These are phyloP conservation scores for Ciconia boyciana DNA, from an alignment of 2,113 vertebrate genomes.

Conservation along the genomic window DNA sequence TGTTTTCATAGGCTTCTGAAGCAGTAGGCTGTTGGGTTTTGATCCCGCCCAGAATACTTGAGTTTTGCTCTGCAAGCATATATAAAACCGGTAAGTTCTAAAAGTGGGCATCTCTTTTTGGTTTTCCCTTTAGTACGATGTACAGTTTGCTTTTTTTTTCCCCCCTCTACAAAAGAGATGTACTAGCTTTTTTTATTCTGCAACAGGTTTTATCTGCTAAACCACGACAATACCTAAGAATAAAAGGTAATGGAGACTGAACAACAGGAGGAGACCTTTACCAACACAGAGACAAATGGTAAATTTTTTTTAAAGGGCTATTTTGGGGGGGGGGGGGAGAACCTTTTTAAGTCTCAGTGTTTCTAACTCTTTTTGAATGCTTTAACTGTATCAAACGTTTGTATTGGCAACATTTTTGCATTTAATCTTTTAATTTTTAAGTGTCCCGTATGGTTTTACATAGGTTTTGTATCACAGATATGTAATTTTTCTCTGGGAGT, in stretches of 20 bases:
- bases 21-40: conserved; percentile 48
- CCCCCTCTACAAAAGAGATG: neutral
- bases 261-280: conserved; percentile 87
- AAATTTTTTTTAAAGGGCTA: conserved; percentile 46
- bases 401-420: neutral
- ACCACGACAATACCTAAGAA: conserved; percentile 12
- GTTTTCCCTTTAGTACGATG: neutral
- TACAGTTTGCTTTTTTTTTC: neutral
- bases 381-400: neutral
- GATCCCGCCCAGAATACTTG: conserved; percentile 49
- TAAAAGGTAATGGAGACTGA: conserved; percentile 88
- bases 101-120: neutral
- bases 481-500: neutral
- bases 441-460: neutral
- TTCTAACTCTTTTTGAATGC: neutral
- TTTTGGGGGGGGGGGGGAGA: neutral
- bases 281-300: conserved; percentile 91
- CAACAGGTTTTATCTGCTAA: conserved; percentile 34
- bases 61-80: conserved; percentile 50
- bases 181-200: conserved; percentile 8
- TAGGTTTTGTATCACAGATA: neutral
- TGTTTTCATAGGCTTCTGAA: conserved; percentile 64
- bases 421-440: neutral
- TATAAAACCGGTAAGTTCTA: conserved; percentile 57
- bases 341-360: neutral